A percentile compares a stretch with the other conserved stretches of the same genome.
phyloP scores from a whole-genome alignment of 2,888 invertebrate genomes.

The Dichetophora obliterata region DNA sequence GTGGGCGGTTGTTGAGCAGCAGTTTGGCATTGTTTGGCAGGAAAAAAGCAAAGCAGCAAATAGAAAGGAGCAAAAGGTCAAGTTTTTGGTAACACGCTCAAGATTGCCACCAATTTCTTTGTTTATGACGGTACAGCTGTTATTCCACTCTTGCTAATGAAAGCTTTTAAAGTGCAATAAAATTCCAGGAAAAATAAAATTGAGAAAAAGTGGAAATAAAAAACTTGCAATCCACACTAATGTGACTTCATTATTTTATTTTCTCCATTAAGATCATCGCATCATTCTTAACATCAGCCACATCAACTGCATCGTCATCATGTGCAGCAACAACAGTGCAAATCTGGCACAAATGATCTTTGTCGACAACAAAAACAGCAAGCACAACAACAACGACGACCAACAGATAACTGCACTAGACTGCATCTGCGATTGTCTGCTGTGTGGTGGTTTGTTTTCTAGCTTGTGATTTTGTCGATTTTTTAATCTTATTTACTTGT shows the following conservation, averaged over 20 bases:
- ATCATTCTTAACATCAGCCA: not conserved
- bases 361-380: not conserved
- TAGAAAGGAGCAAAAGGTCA: constrained; percentile 3
- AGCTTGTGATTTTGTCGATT: not conserved
- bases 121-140: not conserved
- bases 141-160: too few species aligned
- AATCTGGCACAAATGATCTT: constrained; percentile 28
- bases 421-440: constrained; percentile 23
- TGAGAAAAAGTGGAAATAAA: not conserved
- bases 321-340: not conserved
- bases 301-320: constrained; percentile 7
- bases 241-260: constrained; percentile 13
- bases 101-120: not conserved
- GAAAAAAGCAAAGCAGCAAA: not conserved
- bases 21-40: constrained; percentile 1
- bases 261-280: constrained; percentile 17
- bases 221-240: not conserved
- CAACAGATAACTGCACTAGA: constrained; percentile 12
- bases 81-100: not conserved
- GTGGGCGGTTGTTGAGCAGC: constrained; percentile 62
- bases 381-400: constrained; percentile 9
- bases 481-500: not conserved
- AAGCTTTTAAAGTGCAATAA: not conserved
- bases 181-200: not conserved
- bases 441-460: not conserved